These are phyloP conservation scores for Ceramica pisi DNA, from an alignment of 2,888 invertebrate species.

Conservation along the genomic window DNA sequence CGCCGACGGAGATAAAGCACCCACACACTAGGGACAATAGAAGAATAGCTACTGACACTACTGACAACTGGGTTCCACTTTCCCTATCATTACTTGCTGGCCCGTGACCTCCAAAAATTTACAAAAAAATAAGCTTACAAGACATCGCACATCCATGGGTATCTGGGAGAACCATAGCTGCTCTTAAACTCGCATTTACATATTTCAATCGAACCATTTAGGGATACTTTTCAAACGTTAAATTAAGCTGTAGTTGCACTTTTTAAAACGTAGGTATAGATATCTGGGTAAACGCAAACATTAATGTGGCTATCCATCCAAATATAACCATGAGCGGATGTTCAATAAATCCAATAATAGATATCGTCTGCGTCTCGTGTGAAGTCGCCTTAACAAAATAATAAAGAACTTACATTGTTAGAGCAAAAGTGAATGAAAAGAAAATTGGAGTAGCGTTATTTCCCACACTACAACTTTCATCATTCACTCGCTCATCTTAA, in stretches of 20 bases:
- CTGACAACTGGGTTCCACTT: neutral
- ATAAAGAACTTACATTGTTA: conserved; percentile 38
- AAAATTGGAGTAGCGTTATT: conserved; percentile 24
- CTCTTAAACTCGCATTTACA: no score
- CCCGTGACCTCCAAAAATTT: neutral
- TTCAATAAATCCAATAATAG: neutral
- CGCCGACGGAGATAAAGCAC: conserved; percentile 52
- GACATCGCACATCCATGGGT: no score
- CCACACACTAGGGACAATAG: conserved; percentile 33
- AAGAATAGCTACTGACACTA: conserved; percentile 17
- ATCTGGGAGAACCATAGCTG: no score
- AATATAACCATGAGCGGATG: neutral
- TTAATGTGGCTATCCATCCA: neutral
- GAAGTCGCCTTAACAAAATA: neutral
- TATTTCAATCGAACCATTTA: neutral
- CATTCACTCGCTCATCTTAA: conserved; percentile 5
- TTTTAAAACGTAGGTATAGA: no score
- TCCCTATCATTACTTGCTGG: neutral
- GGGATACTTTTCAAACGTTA: neutral
- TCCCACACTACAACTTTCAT: conserved; percentile 33
- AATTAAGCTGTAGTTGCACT: no score
- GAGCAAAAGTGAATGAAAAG: conserved; percentile 12
- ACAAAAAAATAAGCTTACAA: no score
- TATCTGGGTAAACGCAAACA: neutral
- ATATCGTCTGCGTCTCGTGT: neutral